phyloP scores from a whole-genome alignment of 53 echinoderm and acorn worm species.

The Hippasteria phrygiana region DNA sequence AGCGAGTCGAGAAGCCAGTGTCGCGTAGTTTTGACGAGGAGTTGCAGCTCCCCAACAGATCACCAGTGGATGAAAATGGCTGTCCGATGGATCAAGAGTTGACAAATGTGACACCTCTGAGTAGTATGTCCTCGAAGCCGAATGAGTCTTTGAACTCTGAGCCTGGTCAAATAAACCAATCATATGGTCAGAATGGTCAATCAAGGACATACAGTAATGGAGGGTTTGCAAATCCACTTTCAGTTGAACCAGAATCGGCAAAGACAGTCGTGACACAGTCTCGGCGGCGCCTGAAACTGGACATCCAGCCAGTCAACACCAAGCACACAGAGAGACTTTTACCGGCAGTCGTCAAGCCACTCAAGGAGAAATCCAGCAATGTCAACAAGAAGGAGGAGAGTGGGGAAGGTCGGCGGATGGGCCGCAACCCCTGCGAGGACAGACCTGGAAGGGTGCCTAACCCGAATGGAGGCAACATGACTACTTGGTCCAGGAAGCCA shows the following conservation, averaged over 20 bases:
- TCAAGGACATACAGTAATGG: constrained; percentile 18
- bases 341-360: constrained; percentile 83
- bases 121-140: constrained; percentile 57
- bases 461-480: constrained; percentile 46
- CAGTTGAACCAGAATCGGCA: neutral
- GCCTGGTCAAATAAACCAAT: neutral
- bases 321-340: constrained; percentile 77
- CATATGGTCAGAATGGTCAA: neutral
- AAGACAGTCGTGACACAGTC: constrained; percentile 12
- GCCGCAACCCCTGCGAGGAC: constrained; percentile 63
- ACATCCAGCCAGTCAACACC: constrained; percentile 79
- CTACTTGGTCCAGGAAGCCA: constrained; percentile 46
- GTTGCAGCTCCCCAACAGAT: constrained; percentile 14
- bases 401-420: constrained; percentile 69
- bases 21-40: constrained; percentile 17
- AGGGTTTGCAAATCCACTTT: neutral
- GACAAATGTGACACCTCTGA: constrained; percentile 65
- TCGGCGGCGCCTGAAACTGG: constrained; percentile 79
- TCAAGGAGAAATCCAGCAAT: constrained; percentile 84
- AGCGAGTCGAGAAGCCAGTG: constrained; percentile 27
- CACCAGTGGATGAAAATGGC: constrained; percentile 30
- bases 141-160: constrained; percentile 8
- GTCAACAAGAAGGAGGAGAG: constrained; percentile 85
- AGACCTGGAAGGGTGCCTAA: constrained; percentile 18
- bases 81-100: constrained; percentile 15